Evolutionary conservation across 2,888 invertebrate species (phyloP), one percentile per base, ranked within the genome.

Genomic region (Leptarthrus brevirostris): DNA sequence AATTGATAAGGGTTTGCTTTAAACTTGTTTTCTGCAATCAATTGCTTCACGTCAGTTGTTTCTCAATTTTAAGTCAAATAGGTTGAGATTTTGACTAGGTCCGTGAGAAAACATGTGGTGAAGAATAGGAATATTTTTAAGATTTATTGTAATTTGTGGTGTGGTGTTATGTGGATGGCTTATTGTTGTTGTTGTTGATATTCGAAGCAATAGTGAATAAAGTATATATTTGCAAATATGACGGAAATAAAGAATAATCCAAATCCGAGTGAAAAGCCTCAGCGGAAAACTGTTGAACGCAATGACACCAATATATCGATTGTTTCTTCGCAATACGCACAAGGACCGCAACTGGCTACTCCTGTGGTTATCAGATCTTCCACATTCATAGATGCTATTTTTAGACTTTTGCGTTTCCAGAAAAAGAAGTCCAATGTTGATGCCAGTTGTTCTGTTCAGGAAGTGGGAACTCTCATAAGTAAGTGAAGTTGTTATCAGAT

Each of bases 381-480:
- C 1, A 66, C 30, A n/a, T 64, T 73, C 5, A 26, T 52, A 49
- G 66, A 66, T 40, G 66, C 72, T 12, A 72, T 75, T 44, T 74
- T 49, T 16, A 30, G 49, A 30, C 3, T 74, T 24, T 26, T 74
- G 26, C 66, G 75, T 34, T 72, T 75, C 69, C 61, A 64, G 2
- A 75, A 26, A 8, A 72, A 72, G 40, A 75, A 75, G 34, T 4
- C 54, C 18, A 44, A 71, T 18, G 26, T 61, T 36, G 44, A 75
- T 16, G 26, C 64, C 20, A 72, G 69, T 6, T 73, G 71, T 26
- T 74, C 74, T 3, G 24, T 53, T 2, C 47, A 61, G 8, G 74
- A 74, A 26, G 56, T 76, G 18, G 75, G 75, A 69, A 74, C 74
- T 22, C n/a, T 76, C 16, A 76, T 76, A 58, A 74, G 75, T 76